phyloP scores from a whole-genome alignment of 2,888 invertebrate genomes.

The Gerosis bhagava region DNA sequence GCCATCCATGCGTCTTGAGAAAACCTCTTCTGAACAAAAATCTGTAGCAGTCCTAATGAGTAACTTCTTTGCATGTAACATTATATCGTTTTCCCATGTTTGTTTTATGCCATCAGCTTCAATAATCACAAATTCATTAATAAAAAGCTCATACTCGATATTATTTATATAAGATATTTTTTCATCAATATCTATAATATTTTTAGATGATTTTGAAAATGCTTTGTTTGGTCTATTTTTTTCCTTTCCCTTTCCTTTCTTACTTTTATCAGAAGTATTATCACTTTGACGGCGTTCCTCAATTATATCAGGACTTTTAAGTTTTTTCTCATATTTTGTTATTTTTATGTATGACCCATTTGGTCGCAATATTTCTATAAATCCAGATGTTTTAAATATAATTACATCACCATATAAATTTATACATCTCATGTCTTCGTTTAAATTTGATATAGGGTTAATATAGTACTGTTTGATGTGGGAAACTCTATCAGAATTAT shows the following conservation, averaged over 20 bases:
- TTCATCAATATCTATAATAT: conserved; percentile 37
- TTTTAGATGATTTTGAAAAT: conserved; percentile 49
- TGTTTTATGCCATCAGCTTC: conserved; percentile 56
- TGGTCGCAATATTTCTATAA: conserved; percentile 57
- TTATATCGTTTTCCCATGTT: conserved; percentile 50
- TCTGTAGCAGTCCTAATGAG: conserved; percentile 68
- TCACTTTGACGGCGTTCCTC: conserved; percentile 44
- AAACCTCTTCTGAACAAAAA: conserved; percentile 64
- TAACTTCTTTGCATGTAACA: conserved; percentile 52
- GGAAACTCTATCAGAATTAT: conserved; percentile 53
- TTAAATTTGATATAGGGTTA: conserved; percentile 34
- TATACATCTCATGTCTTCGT: conserved; percentile 66
- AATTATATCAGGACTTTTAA: conserved; percentile 30
- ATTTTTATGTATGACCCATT: conserved; percentile 61
- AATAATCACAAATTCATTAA: conserved; percentile 63
- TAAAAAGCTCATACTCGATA: conserved; percentile 48
- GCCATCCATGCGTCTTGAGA: conserved; percentile 69
- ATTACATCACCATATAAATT: conserved; percentile 69
- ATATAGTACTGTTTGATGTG: conserved; percentile 65
- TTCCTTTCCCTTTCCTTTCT: conserved; percentile 50
- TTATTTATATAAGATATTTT: conserved; percentile 34
- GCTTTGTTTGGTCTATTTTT: conserved; percentile 49
- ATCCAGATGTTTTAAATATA: conserved; percentile 54
- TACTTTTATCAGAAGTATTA: conserved; percentile 48
- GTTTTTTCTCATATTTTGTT: conserved; percentile 50